These are phyloP conservation scores for Seira musarum DNA, from an alignment of 2,888 invertebrate species.

Conservation along the genomic window DNA sequence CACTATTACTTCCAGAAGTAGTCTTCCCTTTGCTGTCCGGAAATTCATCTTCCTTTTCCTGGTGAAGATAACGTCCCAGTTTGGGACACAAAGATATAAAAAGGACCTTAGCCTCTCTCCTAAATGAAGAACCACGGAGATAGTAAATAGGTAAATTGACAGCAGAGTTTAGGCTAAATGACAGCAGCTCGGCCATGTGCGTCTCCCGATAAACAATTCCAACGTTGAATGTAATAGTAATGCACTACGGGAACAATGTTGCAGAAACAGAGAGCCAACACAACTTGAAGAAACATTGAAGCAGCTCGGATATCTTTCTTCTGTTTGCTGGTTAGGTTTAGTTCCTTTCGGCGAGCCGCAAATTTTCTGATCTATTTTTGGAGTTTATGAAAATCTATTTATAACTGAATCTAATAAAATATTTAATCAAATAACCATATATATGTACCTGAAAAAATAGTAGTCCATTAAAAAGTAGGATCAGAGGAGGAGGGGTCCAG, in stretches of 20 bases:
- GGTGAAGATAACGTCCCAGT: too few species aligned
- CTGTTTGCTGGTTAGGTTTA: background rate
- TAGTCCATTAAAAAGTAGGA: conserved; percentile 22
- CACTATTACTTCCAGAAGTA: too few species aligned
- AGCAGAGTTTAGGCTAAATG: conserved; percentile 9
- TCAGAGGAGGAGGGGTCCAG: conserved; percentile 26
- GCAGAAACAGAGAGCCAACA: background rate
- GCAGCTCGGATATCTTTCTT: background rate
- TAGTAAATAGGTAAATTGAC: conserved; percentile 39
- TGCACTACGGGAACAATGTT: background rate
- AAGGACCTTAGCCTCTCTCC: conserved; percentile 27
- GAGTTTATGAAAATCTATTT: too few species aligned
- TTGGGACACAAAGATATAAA: too few species aligned
- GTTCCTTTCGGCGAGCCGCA: background rate
- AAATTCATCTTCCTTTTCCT: too few species aligned
- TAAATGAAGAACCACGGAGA: conserved; percentile 12
- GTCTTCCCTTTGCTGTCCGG: too few species aligned
- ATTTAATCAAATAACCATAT: too few species aligned
- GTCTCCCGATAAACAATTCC: conserved; percentile 34
- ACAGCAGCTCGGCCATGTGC: background rate
- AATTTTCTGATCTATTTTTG: background rate
- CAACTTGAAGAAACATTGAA: conserved; percentile 4
- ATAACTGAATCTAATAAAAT: too few species aligned
- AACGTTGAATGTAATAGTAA: background rate
- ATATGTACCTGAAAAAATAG: conserved; percentile 25